Evolutionary conservation across 2,888 invertebrate genomes (phyloP).

Genomic region (Andrena bicolor): DNA sequence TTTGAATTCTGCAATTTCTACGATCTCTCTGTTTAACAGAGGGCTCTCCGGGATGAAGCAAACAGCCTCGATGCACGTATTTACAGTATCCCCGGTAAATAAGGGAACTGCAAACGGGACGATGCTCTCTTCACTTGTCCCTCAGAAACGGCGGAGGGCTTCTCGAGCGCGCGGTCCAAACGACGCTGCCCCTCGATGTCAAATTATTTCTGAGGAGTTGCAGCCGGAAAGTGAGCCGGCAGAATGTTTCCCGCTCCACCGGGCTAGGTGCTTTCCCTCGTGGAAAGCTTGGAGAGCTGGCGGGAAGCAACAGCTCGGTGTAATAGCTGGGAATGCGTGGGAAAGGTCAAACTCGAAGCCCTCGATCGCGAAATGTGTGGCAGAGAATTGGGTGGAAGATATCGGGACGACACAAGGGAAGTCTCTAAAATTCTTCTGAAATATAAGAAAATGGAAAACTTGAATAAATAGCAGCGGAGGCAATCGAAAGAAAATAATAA

Average conservation of each 20-base stretch:
- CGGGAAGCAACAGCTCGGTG: background rate
- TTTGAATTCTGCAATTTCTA: too few species aligned
- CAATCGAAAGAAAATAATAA: too few species aligned
- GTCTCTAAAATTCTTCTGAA: too few species aligned
- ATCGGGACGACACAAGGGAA: too few species aligned
- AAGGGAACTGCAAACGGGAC: background rate
- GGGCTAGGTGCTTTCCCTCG: background rate
- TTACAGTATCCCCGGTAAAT: constrained; percentile 17
- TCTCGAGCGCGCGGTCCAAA: background rate
- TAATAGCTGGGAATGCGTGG: too few species aligned
- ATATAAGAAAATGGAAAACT: background rate
- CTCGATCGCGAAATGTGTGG: too few species aligned
- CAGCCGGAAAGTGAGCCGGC: background rate
- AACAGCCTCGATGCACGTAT: constrained; percentile 19
- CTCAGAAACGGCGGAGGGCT: background rate
- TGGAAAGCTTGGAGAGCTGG: background rate
- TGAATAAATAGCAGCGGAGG: background rate
- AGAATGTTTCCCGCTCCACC: background rate
- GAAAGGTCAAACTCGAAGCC: too few species aligned
- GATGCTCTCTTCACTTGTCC: background rate
- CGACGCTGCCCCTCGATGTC: background rate
- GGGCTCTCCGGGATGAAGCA: background rate
- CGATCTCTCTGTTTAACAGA: too few species aligned
- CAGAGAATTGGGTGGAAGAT: too few species aligned
- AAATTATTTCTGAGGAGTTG: constrained; percentile 13